Base-by-base conservation (phyloP, 2,113 vertebrate genomes). In the Periophthalmus modestus region DNA sequence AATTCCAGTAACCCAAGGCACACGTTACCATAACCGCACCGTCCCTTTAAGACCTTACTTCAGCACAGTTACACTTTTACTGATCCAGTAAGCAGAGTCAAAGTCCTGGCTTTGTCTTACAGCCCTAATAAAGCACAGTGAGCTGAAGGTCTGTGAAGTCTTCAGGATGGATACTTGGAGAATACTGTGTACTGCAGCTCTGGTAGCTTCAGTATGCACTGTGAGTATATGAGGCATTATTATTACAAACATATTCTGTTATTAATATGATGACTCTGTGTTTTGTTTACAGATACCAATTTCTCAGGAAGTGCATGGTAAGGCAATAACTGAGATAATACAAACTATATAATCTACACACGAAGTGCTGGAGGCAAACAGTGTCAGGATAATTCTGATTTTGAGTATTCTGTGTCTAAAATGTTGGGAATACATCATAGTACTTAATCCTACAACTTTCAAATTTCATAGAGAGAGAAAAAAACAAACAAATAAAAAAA, bases 261-360 rank as follows among this genome's bases (percentile, higher is more conserved):
- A 24, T 77, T 68, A 62, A 4, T 68, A 34, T 24, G 5, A 43
- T 66, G 3, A 11, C 5, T 23, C 28, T 66, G 0, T 66, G n/a
- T 23, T 47, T 66, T 68, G 74, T 33, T 18, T 72, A 15, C 77
- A 93, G 91, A 79, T 91, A 61, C 89, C 89, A n/a, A 13, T 74
- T 55, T 82, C 77, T 18, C 59, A 59, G 33, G 34, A 39, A 23
- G 72, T 87, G 2, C 77, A 89, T 24, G 90, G 93, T 94, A 92
- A 16, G 84, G 81, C 5, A 65, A 59, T 18, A 34, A 14, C 23
- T 24, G 23, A 24, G 21, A 57, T 23, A 4, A 10, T 57, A 7
- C 2, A 43, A 43, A 9, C 39, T 43, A 9, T 43, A 43, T 10
- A 9, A 43, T 43, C 6, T 9, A 28, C 28, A 43, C 11, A 28